A percentile compares a stretch with the other conserved stretches of the same genome.
Evolutionary conservation across 2,888 invertebrate genomes (phyloP).

Genomic region (Ernsta delagoae): DNA sequence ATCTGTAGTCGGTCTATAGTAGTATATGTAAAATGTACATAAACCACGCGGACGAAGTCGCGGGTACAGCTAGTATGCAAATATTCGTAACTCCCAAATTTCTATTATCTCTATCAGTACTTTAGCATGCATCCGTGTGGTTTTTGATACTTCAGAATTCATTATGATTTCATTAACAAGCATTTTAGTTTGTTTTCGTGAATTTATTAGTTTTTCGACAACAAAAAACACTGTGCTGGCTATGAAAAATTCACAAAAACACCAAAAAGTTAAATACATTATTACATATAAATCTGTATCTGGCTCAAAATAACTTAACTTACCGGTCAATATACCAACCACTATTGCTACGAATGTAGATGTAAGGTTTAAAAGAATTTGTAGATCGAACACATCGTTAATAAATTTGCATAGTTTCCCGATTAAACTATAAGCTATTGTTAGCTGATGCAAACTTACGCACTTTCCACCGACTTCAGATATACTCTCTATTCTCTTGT

Average conservation of each 20-base stretch:
- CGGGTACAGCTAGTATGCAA: too few species aligned
- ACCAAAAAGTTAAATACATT: not conserved
- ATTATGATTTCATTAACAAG: slow-evolving; percentile 58
- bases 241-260: slow-evolving; percentile 3
- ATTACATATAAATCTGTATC: not conserved
- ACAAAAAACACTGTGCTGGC: not conserved
- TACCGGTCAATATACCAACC: not conserved
- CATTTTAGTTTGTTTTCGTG: slow-evolving; percentile 49
- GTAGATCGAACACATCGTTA: slow-evolving; percentile 9
- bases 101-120: too few species aligned
- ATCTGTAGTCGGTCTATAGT: too few species aligned
- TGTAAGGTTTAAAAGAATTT: slow-evolving; percentile 3
- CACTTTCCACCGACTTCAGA: not conserved
- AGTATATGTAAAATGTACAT: too few species aligned
- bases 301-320: not conserved
- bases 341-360: slow-evolving; percentile 6
- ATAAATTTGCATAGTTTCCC: slow-evolving; percentile 3
- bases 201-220: not conserved
- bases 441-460: not conserved
- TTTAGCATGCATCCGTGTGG: too few species aligned
- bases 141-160: too few species aligned
- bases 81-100: too few species aligned
- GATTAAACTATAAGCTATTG: not conserved
- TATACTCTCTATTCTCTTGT: not conserved
- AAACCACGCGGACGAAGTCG: too few species aligned